These are phyloP conservation scores for Antitype chi DNA, from an alignment of 2,888 invertebrate genomes.

Conservation along the genomic window DNA sequence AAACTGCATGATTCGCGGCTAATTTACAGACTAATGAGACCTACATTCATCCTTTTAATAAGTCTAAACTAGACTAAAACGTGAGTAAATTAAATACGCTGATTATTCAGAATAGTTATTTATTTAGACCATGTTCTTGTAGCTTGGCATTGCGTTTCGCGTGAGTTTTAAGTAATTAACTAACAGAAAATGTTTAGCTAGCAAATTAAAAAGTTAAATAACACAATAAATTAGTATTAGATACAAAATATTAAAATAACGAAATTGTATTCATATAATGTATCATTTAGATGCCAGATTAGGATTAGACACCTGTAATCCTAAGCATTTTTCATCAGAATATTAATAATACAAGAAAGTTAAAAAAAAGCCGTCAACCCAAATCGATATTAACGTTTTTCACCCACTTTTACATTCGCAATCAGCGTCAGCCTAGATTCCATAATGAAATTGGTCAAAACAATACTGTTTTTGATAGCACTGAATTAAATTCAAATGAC, in stretches of 20 bases:
- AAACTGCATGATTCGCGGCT: conserved; percentile 20
- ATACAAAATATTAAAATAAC: background rate
- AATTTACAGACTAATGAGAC: conserved; percentile 47
- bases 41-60: conserved; percentile 38
- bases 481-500: conserved; percentile 50
- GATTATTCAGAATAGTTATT: conserved; percentile 32
- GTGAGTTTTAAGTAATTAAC: conserved; percentile 25
- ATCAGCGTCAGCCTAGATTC: conserved; percentile 65
- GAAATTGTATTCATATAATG: background rate
- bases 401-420: conserved; percentile 51
- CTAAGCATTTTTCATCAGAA: background rate
- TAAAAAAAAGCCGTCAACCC: conserved; percentile 11
- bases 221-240: background rate
- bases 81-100: conserved; percentile 31
- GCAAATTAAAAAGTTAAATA: conserved; percentile 7
- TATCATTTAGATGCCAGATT: background rate
- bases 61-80: conserved; percentile 19
- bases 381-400: conserved; percentile 35
- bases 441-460: conserved; percentile 66
- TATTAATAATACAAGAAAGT: conserved; percentile 25
- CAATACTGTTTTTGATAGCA: conserved; percentile 63
- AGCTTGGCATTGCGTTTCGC: conserved; percentile 10
- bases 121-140: conserved; percentile 33
- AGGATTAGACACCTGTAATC: background rate
- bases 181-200: conserved; percentile 1